These are phyloP conservation scores for Babylonia areolata DNA, from an alignment of 1,140 invertebrate species.

Conservation along the genomic window DNA sequence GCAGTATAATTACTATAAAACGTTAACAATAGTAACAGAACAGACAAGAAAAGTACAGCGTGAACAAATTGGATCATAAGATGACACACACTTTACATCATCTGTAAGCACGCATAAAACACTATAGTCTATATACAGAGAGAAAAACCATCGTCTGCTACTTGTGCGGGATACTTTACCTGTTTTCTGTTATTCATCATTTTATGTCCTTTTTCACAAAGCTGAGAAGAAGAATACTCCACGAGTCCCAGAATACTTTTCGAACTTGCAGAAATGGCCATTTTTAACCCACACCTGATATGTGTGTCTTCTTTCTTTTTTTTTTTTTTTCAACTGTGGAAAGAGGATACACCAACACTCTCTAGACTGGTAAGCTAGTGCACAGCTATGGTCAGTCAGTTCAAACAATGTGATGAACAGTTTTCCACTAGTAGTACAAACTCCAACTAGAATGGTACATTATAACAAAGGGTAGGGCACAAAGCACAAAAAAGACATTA, in stretches of 20 bases:
- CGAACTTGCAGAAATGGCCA: neutral
- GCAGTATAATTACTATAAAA: neutral
- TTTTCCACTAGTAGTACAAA: neutral
- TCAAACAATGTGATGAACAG: neutral
- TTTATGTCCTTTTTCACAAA: neutral
- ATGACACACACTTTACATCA: too few relatives aligned
- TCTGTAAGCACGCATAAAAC: too few relatives aligned
- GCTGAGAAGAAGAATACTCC: slow-evolving; percentile 6
- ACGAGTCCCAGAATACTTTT: neutral
- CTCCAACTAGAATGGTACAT: slow-evolving; percentile 1
- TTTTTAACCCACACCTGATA: neutral
- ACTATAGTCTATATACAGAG: too few relatives aligned
- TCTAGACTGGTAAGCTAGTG: slow-evolving; percentile 2
- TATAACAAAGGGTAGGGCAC: neutral
- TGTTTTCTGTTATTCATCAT: neutral
- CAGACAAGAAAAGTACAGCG: too few relatives aligned
- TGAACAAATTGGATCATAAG: too few relatives aligned
- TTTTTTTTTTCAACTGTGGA: neutral
- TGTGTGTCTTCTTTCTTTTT: too few relatives aligned
- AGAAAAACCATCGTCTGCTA: neutral
- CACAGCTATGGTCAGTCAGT: slow-evolving; percentile 6
- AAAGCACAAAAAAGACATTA: neutral
- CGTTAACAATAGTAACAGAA: too few relatives aligned
- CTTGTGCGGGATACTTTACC: neutral
- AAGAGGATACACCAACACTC: neutral